A percentile compares a stretch with the other conserved stretches of the same genome.
Conservation (phyloP, 2,113 vertebrate genomes). For the Turdus rufiventris region DNA sequence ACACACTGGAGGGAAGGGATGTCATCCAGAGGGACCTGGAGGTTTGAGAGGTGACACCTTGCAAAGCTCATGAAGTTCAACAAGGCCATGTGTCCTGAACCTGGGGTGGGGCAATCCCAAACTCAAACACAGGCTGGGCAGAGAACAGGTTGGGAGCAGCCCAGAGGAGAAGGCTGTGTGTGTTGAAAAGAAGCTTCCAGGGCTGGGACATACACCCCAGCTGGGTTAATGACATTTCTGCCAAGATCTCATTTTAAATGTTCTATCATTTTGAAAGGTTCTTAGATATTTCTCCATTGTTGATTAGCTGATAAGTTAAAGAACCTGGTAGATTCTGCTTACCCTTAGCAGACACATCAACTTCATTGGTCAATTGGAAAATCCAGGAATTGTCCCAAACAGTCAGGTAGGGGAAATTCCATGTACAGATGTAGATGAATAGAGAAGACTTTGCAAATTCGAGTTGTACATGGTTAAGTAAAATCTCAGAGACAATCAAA, state of each 20-base stretch:
- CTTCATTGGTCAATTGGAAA: not conserved
- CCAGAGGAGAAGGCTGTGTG: not conserved
- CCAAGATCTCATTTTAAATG: not conserved
- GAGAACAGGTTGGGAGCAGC: not conserved
- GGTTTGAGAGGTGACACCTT: not conserved
- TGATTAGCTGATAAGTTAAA: not conserved
- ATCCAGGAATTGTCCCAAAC: not conserved
- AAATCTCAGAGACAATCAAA: not conserved
- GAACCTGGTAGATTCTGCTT: not conserved
- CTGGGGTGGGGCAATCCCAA: not conserved
- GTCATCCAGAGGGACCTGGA: not conserved
- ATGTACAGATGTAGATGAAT: not conserved
- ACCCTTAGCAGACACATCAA: not conserved
- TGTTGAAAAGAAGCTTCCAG: not conserved
- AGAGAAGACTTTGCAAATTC: not conserved
- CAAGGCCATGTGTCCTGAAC: not conserved
- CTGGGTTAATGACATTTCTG: not conserved
- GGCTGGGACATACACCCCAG: rapidly evolving
- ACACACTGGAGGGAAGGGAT: not conserved
- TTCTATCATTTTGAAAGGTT: not conserved
- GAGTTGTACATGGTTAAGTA: not conserved
- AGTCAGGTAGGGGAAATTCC: rapidly evolving
- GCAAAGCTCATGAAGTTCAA: not conserved
- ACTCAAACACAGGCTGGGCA: rapidly evolving
- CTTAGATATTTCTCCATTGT: not conserved